Base-by-base conservation (phyloP, 2,797 vertebrate genomes). In the Enoplosus armatus region DNA sequence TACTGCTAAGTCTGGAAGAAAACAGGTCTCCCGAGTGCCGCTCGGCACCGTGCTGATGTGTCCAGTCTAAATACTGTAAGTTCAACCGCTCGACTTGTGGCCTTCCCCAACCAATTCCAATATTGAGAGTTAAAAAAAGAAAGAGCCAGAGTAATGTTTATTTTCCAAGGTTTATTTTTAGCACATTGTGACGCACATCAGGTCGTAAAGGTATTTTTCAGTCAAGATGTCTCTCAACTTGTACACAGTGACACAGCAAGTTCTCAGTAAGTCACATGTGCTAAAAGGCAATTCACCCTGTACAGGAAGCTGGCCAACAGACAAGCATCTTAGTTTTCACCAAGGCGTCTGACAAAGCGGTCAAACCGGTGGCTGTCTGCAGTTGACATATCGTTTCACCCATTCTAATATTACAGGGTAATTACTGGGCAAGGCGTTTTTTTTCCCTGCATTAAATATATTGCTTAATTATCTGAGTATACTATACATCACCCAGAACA, bases 251-350 rank as follows among this genome's bases (percentile, higher is more conserved):
- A 77, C 81, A 75, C 62, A 90, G 80, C 83, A 71, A 79, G 82
- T 81, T 93, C 65, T 80, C 47, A 53, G 51, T 27, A 29, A 48
- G 76, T 83, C 48, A 60, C 62, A 78, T 78, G 91, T 24, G 72
- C 58, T 27, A 65, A 83, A 65, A 73, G 51, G 71, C 64, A 81
- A 80, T 80, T 83, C 60, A 82, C 51, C 65, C 66, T 55, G 47
- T 76, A 76, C 80, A 87, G 88, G 89, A 92, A 92, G 79, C 80
- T 89, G 89, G 86, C 88, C 31, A 26, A 53, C 60, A 79, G 72
- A 85, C 85, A 85, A 82, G 77, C 77, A 24, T 89, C 82, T 87
- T 82, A 82, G 87, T 84, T 90, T 92, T 85, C 87, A 83, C 72
- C 10, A 31, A 84, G 84, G 78, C 83, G 73, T 89, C 85, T 75